Evolutionary conservation across 2,888 invertebrate species (phyloP), one percentile per base, ranked within the genome.

Genomic region (Heliconius hortense): DNA sequence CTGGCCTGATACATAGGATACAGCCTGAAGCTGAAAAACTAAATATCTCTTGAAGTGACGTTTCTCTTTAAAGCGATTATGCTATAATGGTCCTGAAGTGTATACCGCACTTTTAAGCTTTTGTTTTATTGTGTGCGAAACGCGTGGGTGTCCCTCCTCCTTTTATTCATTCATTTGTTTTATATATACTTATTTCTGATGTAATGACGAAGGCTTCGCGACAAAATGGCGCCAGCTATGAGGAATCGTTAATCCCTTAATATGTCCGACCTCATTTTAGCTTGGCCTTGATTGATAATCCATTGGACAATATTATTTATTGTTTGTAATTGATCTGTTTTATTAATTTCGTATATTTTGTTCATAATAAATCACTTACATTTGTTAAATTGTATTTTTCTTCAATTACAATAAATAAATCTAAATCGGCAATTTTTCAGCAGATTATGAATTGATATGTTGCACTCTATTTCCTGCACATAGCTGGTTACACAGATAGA

Each of bases 111-210:
- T 79, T 87, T 85, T 85, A 83, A 88, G 88, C 87, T 88, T 89
- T 89, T 88, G 87, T 89, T 85, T 89, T 84, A 87, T 89, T 89
- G 89, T 87, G 81, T 84, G 78, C 76, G 75, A 66, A 78, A 76
- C 77, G 90, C 88, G 92, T 92, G 89, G 92, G 93, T 87, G 92
- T 85, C 90, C 90, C 90, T 88, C 86, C 82, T n/a, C n/a, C 83
- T 84, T 87, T 88, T 89, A 90, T 91, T 90, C 89, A 91, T 87
- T 88, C 86, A 85, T 87, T 88, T 86, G 86, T 86, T 86, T 84
- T 82, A 84, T 83, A 85, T 87, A 85, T 88, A 87, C 89, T 89
- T 43, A 39, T 66, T 90, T 89, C 88, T 86, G 89, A 88, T 89
- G 76, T 75, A 79, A 74, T 76, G 78, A 86, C 84, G 83, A 84